A percentile compares a stretch with the other conserved stretches of the same genome.
These are phyloP conservation scores for Uria aalge DNA, from an alignment of 2,113 vertebrate species.

Conservation along the genomic window DNA sequence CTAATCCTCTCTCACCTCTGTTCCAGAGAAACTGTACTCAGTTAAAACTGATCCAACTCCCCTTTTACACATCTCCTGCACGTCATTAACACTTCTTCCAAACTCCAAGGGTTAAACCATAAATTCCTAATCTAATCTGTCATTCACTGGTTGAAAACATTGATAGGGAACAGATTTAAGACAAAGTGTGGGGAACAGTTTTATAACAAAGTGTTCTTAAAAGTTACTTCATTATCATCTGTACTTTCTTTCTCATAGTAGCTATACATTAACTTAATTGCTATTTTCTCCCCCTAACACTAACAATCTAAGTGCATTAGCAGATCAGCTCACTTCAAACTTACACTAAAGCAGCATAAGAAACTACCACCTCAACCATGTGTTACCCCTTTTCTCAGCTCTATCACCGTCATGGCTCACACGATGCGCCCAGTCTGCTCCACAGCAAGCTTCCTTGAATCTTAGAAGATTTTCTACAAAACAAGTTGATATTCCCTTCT, in stretches of 20 bases:
- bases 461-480: neutral
- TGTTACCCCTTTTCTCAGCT: neutral
- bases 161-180: neutral
- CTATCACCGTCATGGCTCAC: neutral
- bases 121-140: neutral
- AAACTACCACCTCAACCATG: neutral
- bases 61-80: neutral
- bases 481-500: neutral
- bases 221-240: neutral
- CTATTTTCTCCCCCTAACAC: neutral
- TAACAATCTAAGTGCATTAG: neutral
- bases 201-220: neutral
- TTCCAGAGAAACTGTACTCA: neutral
- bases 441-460: neutral
- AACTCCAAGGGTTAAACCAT: neutral
- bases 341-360: neutral
- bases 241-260: neutral
- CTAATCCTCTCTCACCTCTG: neutral
- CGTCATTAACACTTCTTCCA: constrained; percentile 33
- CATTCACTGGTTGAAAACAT: neutral
- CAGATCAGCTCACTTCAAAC: neutral
- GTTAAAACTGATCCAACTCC: neutral
- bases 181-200: neutral
- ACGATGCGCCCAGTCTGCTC: neutral
- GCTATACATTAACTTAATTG: neutral